A percentile compares a stretch with the other conserved stretches of the same genome.
phyloP scores from a whole-genome alignment of 2,888 invertebrate species.

The Lacanobia oleracea region DNA sequence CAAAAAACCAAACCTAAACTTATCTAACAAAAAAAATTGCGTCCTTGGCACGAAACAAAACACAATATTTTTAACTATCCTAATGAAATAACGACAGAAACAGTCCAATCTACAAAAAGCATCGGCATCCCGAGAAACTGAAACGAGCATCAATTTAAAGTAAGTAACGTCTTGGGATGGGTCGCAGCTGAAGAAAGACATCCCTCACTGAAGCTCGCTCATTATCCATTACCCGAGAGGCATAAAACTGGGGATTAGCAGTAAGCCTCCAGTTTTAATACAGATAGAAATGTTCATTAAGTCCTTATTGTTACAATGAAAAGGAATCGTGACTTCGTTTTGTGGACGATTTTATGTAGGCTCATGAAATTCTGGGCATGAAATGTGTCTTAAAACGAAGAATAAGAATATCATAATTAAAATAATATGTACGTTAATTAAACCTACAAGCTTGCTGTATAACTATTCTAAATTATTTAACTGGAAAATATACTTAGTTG shows the following conservation, averaged over 20 bases:
- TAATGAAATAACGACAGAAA: constrained; percentile 30
- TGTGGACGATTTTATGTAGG: not conserved
- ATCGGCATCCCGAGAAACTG: constrained; percentile 35
- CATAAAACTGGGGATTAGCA: constrained; percentile 54
- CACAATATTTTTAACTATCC: not conserved
- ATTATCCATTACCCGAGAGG: constrained; percentile 54
- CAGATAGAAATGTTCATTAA: constrained; percentile 57
- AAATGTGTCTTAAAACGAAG: not conserved
- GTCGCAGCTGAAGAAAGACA: constrained; percentile 56
- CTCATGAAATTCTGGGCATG: not conserved
- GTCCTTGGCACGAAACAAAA: not conserved
- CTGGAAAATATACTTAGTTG: too few relatives aligned
- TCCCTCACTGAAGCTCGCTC: constrained; percentile 54
- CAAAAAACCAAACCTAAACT: constrained; percentile 2
- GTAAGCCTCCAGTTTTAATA: constrained; percentile 48
- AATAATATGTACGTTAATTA: too few relatives aligned
- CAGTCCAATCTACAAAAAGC: constrained; percentile 50
- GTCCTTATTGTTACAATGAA: constrained; percentile 38
- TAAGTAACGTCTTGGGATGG: constrained; percentile 56
- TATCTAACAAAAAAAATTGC: not conserved
- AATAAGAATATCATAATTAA: not conserved
- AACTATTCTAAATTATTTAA: too few relatives aligned
- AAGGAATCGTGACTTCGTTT: constrained; percentile 20
- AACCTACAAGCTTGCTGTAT: too few relatives aligned
- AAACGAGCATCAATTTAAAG: constrained; percentile 57